Percentiles rank a stretch among this genome's conserved stretches.
Conservation (phyloP, 1,140 invertebrate genomes). For the Calliopsis andreniformis region DNA sequence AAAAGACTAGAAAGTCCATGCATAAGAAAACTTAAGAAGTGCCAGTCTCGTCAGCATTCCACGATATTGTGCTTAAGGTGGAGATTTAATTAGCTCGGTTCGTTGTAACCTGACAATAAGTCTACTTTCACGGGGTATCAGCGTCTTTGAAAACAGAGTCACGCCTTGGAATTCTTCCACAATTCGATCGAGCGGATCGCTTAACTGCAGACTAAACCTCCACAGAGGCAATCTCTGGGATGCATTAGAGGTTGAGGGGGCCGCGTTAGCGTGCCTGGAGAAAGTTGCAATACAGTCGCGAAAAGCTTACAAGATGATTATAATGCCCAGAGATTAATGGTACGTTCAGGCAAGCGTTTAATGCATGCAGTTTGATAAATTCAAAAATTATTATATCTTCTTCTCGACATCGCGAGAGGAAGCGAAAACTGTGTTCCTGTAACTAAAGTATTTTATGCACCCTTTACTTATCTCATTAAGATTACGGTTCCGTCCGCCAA, state of each 20-base stretch:
- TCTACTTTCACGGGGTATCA: not conserved
- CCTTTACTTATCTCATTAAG: too few species aligned
- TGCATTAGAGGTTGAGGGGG: not conserved
- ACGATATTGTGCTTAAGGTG: conserved; percentile 10
- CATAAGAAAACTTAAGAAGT: not conserved
- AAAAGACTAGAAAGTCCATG: too few species aligned
- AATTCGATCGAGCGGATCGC: not conserved
- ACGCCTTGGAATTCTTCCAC: not conserved
- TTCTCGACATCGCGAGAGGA: not conserved
- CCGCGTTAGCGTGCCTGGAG: conserved; percentile 22
- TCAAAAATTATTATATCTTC: conserved; percentile 2
- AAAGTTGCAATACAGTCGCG: conserved; percentile 30
- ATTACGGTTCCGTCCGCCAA: too few species aligned
- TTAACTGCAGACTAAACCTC: not conserved
- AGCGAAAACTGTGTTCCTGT: not conserved
- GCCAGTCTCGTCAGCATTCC: not conserved
- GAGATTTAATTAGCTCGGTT: conserved; percentile 5
- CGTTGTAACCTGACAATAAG: not conserved
- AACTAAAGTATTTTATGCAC: not conserved
- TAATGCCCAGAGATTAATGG: conserved; percentile 32
- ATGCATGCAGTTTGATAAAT: not conserved
- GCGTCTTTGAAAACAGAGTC: not conserved
- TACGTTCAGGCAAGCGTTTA: conserved; percentile 17
- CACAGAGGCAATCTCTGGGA: not conserved
- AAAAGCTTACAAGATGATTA: conserved; percentile 40